phyloP scores from a whole-genome alignment of 2,113 vertebrate genomes.

The Crotalus tigris region DNA sequence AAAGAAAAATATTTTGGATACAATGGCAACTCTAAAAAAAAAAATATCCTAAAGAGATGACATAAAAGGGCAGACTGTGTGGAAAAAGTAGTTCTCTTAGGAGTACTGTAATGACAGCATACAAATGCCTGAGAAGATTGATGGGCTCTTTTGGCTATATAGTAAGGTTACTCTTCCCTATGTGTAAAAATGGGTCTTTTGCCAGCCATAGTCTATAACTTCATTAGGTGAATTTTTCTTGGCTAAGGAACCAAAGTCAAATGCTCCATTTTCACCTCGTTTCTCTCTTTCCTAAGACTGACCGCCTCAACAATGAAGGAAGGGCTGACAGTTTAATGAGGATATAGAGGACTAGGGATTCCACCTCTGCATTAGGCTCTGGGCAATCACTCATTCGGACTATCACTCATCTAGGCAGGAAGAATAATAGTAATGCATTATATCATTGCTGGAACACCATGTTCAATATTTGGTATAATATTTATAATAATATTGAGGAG shows the following conservation, averaged over 20 bases:
- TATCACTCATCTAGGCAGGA: neutral
- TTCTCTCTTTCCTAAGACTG: neutral
- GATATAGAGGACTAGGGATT: neutral
- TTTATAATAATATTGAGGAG: neutral
- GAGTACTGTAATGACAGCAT: conserved; percentile 4
- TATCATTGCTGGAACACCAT: neutral
- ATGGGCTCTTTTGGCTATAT: conserved; percentile 23
- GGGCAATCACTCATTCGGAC: neutral
- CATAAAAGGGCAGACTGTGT: conserved; percentile 7
- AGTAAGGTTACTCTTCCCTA: neutral
- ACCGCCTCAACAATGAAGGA: neutral
- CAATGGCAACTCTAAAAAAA: conserved; percentile 46
- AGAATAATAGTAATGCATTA: neutral
- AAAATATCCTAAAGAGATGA: conserved; percentile 41
- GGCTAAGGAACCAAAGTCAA: conserved; percentile 26
- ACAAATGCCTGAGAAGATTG: conserved; percentile 36
- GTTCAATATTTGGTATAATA: neutral
- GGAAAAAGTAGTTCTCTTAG: conserved; percentile 21
- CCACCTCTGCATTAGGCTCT: conserved; percentile 1
- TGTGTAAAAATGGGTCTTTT: conserved; percentile 39
- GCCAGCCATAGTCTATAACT: conserved; percentile 35
- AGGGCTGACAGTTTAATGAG: neutral
- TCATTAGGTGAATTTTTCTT: conserved; percentile 49
- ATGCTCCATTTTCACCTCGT: neutral
- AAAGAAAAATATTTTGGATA: conserved; percentile 54